Conservation (phyloP, 2,797 vertebrate species). For the Melanotaenia pygmaea region DNA sequence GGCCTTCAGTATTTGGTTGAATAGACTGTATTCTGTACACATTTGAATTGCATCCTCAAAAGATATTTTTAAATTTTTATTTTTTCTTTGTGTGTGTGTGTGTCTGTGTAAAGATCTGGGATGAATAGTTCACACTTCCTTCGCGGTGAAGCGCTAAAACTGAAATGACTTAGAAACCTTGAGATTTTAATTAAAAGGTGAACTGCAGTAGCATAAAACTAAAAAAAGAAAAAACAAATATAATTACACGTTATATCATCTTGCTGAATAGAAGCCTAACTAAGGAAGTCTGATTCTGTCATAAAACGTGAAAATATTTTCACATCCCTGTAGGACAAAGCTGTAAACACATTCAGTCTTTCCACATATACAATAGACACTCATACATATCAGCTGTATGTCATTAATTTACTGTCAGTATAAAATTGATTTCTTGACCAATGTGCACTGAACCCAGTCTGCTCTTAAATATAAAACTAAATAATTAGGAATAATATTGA, state of each 20-base stretch:
- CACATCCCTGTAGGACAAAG: background rate
- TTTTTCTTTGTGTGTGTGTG: constrained; percentile 29
- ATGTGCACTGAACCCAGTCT: background rate
- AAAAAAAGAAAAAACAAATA: constrained; percentile 34
- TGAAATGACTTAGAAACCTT: constrained; percentile 72
- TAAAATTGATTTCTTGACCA: background rate
- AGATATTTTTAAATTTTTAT: constrained; percentile 31
- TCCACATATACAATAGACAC: background rate
- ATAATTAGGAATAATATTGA: background rate
- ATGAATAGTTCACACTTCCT: constrained; percentile 53
- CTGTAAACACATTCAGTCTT: background rate
- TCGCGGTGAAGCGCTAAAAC: constrained; percentile 53
- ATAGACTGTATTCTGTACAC: constrained; percentile 52
- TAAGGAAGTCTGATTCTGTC: constrained; percentile 16
- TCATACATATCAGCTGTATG: background rate
- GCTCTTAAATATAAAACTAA: background rate
- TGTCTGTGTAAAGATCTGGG: constrained; percentile 23
- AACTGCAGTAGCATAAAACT: constrained; percentile 57
- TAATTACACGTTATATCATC: constrained; percentile 12
- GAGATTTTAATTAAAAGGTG: constrained; percentile 75
- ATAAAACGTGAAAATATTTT: constrained; percentile 18
- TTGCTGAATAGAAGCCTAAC: constrained; percentile 44
- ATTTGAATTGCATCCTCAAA: constrained; percentile 50
- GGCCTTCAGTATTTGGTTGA: constrained; percentile 64
- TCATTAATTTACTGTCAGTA: constrained; percentile 1